A percentile compares a stretch with the other conserved stretches of the same genome.
These are phyloP conservation scores for Idris sp. DNA, from an alignment of 1,140 invertebrate species.

Conservation along the genomic window DNA sequence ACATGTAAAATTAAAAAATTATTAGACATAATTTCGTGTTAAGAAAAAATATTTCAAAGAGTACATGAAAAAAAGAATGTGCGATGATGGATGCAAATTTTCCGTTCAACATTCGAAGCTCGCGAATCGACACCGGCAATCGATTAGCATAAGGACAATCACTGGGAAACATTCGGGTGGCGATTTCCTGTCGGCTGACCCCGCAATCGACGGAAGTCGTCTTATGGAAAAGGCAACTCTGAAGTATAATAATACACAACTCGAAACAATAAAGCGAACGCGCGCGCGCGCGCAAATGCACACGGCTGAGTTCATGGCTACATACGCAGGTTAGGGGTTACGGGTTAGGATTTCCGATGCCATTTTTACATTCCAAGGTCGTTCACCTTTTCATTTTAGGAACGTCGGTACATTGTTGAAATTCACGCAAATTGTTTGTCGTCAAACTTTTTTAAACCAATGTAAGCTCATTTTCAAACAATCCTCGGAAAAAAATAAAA, in stretches of 20 bases:
- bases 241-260: conserved; percentile 67
- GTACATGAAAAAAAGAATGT: conserved; percentile 37
- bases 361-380: conserved; percentile 68
- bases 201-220: conserved; percentile 67
- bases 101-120: conserved; percentile 53
- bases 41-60: conserved; percentile 24
- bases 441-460: conserved; percentile 21
- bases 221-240: conserved; percentile 69
- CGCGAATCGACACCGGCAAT: conserved; percentile 52
- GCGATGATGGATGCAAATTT: conserved; percentile 59
- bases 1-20: too few species aligned
- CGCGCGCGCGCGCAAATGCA: conserved; percentile 44
- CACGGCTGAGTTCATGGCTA: conserved; percentile 70
- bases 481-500: too few species aligned
- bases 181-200: conserved; percentile 72
- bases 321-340: conserved; percentile 69
- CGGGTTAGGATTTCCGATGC: conserved; percentile 73
- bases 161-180: conserved; percentile 70
- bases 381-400: conserved; percentile 59
- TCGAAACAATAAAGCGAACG: conserved; percentile 65
- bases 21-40: too few species aligned
- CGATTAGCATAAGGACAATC: conserved; percentile 73
- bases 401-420: conserved; percentile 32
- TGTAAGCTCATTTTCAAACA: too few species aligned
- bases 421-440: conserved; percentile 31